Evolutionary conservation across 2,797 vertebrate genomes (phyloP).

Genomic region (Sparus aurata): DNA sequence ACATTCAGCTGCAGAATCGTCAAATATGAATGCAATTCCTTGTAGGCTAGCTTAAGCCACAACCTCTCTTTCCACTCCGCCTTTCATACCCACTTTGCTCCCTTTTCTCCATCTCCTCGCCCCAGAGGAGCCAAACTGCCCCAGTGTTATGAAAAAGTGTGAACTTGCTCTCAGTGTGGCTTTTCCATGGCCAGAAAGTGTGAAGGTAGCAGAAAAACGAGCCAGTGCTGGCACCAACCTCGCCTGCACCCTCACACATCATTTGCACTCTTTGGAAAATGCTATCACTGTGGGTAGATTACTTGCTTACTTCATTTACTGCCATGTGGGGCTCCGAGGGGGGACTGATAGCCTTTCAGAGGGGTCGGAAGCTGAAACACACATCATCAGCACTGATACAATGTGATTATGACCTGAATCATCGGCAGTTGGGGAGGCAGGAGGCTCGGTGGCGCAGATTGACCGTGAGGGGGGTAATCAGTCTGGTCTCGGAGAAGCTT

Average conservation of each 20-base stretch:
- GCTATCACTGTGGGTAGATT: slow-evolving; percentile 76
- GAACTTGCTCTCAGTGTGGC: slow-evolving; percentile 73
- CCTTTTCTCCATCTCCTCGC: slow-evolving; percentile 52
- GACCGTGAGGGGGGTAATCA: slow-evolving; percentile 73
- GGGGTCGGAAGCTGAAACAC: slow-evolving; percentile 71
- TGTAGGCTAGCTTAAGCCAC: slow-evolving; percentile 35
- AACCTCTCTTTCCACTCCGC: slow-evolving; percentile 44
- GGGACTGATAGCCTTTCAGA: slow-evolving; percentile 69
- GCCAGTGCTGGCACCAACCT: slow-evolving; percentile 63
- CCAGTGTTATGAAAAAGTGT: slow-evolving; percentile 76
- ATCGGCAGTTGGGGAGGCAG: slow-evolving; percentile 66
- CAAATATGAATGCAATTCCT: slow-evolving; percentile 43
- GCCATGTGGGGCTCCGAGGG: slow-evolving; percentile 63
- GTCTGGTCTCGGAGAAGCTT: slow-evolving; percentile 72
- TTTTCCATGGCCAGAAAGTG: slow-evolving; percentile 76
- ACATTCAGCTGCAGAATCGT: slow-evolving; percentile 35
- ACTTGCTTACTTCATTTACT: slow-evolving; percentile 82
- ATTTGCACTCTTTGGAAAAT: slow-evolving; percentile 80
- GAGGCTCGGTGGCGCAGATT: slow-evolving; percentile 67
- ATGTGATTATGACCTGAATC: slow-evolving; percentile 80
- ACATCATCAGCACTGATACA: slow-evolving; percentile 76
- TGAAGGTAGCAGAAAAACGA: slow-evolving; percentile 74
- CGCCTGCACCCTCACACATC: slow-evolving; percentile 74
- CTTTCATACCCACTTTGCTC: slow-evolving; percentile 46
- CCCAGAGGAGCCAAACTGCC: slow-evolving; percentile 69